Base-by-base conservation (phyloP, 2,113 vertebrate genomes). In the Pteropus alecto region DNA sequence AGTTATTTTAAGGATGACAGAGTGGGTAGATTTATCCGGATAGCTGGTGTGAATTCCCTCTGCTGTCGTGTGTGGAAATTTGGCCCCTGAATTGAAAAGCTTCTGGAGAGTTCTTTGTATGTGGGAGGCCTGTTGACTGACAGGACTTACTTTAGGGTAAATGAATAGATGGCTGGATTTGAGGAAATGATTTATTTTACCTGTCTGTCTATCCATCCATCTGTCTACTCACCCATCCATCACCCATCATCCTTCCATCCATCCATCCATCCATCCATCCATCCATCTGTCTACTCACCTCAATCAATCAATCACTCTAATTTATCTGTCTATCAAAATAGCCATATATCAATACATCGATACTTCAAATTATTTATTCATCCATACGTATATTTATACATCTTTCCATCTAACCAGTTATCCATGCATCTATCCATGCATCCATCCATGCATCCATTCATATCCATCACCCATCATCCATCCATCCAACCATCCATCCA, bases 251-350 rank as follows among this genome's bases (percentile, higher is more conserved):
- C 74, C 41, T 2, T 16, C 38, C 28, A 7, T 46, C 22, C 7
- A 5, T 19, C 4, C 54, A 1, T 63, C 2, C 10, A 0, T 33
- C 63, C 12, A 2, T 26, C 19, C 68, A 14, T 21, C 58, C 68
- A 12, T 30, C 43, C 46, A 48, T 54, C 65, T 48, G n/a, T n/a
- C n/a, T n/a, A n/a, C n/a, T n/a, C n/a, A n/a, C n/a, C n/a, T n/a
- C n/a, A n/a, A n/a, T n/a, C n/a, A n/a, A n/a, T n/a, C n/a, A n/a
- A n/a, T n/a, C n/a, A n/a, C n/a, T n/a, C n/a, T n/a, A n/a, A n/a
- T n/a, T n/a, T n/a, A n/a, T n/a, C n/a, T n/a, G n/a, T n/a, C n/a
- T n/a, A n/a, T n/a, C n/a, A n/a, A n/a, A n/a, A n/a, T n/a, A n/a
- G n/a, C n/a, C n/a, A n/a, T n/a, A n/a, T n/a, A n/a, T n/a, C n/a